Percentiles rank a stretch among this genome's conserved stretches.
phyloP scores from a whole-genome alignment of 2,113 vertebrate genomes.

The Desmodus rotundus region DNA sequence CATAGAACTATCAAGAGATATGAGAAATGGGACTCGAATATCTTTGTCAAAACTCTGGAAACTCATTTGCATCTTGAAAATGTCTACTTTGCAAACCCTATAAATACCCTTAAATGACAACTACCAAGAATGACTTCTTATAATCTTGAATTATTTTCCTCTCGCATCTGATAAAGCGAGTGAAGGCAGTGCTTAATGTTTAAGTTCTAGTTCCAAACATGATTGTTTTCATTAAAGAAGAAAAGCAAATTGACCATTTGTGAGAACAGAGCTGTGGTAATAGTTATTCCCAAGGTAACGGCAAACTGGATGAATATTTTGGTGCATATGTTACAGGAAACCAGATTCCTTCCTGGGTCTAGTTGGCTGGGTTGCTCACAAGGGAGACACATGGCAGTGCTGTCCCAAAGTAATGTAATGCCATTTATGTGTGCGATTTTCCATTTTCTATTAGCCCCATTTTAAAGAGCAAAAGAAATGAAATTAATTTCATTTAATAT shows the following conservation, averaged over 20 bases:
- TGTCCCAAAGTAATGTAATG: not conserved
- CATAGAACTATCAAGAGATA: not conserved
- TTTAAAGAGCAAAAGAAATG: not conserved
- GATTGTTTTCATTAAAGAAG: slow-evolving; percentile 1
- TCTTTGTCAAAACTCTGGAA: not conserved
- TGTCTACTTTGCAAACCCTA: not conserved
- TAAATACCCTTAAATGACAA: not conserved
- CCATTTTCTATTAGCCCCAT: not conserved
- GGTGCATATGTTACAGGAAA: not conserved
- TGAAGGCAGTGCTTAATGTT: not conserved
- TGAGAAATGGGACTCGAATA: not conserved
- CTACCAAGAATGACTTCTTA: not conserved
- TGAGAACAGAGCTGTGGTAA: not conserved
- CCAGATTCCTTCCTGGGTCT: not conserved
- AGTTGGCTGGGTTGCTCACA: not conserved
- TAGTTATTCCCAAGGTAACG: not conserved
- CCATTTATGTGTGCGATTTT: not conserved
- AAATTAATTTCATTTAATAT: not conserved
- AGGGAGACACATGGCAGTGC: not conserved
- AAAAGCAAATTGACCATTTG: not conserved
- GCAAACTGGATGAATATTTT: not conserved
- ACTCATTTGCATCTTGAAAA: not conserved
- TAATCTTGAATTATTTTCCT: not conserved
- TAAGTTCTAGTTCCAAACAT: not conserved
- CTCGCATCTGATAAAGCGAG: not conserved